These are phyloP conservation scores for Probosciger aterrimus DNA, from an alignment of 2,113 vertebrate species.

Conservation along the genomic window DNA sequence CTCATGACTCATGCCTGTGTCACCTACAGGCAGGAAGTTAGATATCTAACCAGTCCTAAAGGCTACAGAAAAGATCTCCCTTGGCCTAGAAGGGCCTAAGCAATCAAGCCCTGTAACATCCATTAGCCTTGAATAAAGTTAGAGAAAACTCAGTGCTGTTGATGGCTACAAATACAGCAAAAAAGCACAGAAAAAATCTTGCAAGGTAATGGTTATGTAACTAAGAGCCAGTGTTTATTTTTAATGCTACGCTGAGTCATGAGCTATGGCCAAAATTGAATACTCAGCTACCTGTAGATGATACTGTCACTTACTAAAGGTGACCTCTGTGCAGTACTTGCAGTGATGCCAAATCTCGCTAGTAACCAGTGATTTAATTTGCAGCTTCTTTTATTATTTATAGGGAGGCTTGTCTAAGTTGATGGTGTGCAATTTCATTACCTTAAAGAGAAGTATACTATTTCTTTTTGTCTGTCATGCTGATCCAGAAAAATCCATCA, in stretches of 20 bases:
- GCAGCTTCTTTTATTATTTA: slow-evolving; percentile 40
- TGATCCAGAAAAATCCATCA: slow-evolving; percentile 10
- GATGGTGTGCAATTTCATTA: neutral
- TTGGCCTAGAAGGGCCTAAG: neutral
- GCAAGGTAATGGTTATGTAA: neutral
- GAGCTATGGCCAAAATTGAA: neutral
- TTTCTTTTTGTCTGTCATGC: neutral
- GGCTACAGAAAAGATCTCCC: neutral
- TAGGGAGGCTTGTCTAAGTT: neutral
- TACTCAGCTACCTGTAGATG: neutral
- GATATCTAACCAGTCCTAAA: neutral
- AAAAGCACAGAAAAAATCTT: neutral
- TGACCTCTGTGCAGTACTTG: neutral
- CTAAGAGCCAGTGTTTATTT: neutral
- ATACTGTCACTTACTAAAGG: neutral
- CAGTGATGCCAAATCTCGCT: neutral
- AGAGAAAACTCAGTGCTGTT: neutral
- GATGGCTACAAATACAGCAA: neutral
- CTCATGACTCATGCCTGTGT: neutral
- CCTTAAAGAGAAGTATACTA: neutral
- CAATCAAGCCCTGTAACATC: neutral
- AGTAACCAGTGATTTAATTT: neutral
- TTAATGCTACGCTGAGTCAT: neutral
- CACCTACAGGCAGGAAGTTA: neutral
- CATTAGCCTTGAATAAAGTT: neutral